Base-by-base conservation (phyloP, 2,113 vertebrate genomes). In the Sphyrna mokarran region DNA sequence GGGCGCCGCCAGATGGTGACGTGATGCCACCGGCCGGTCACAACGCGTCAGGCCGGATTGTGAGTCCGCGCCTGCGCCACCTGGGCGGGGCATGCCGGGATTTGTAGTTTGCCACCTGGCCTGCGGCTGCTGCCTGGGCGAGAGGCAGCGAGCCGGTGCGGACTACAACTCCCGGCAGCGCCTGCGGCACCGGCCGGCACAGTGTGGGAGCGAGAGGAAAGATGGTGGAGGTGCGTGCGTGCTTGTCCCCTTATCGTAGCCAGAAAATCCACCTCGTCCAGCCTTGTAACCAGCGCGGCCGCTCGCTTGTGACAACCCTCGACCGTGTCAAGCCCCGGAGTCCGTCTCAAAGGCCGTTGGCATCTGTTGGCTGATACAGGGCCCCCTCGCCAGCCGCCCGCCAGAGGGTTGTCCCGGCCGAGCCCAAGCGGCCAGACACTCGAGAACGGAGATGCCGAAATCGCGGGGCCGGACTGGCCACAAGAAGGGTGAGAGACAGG, bases 161-260 rank as follows among this genome's bases (percentile, higher is more conserved):
- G 68, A 94, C 94, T 95, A 48, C 94, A 72, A 43, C 68, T 54
- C 94, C 94, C 94, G 7, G n/a, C 61, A 66, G 58, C 2, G 33
- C 14, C 16, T 9, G 18, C 16, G 89, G 61, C 18, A 33, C 61
- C 61, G 61, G 89, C 89, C 61, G 87, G 26, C 61, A 37, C 29
- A 93, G 58, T 37, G 89, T 93, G 89, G 89, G 89, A 66, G 89
- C 37, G 20, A 37, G 89, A 66, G 89, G 43, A 95, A 95, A 72
- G 68, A 95, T 95, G 94, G 94, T 95, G 94, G 94, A 72, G 37
- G 94, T 72, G 72, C 26, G 68, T 40, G 68, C 94, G 11, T 43
- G 66, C 37, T 95, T 95, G 43, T 95, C 94, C 94, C 29, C 40
- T 72, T 22, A 95, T 72, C 23, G 18, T 14, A 76, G 22, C 63